Conservation (phyloP, 2,888 invertebrate species). For the Anthrax anthrax region DNA sequence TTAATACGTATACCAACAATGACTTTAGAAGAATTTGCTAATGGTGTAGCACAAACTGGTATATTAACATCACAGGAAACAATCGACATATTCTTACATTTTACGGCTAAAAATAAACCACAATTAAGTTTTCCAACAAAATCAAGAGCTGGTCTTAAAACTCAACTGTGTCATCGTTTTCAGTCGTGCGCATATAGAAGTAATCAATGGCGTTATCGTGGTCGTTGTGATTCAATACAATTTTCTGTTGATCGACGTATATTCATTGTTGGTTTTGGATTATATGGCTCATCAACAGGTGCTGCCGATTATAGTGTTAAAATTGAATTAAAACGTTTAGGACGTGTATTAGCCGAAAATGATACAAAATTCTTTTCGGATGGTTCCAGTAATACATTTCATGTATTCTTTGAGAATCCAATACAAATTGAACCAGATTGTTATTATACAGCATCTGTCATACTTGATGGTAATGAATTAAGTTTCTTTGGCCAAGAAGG, state of each 20-base stretch:
- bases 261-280: conserved; percentile 88
- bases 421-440: conserved; percentile 84
- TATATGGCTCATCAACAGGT: conserved; percentile 92
- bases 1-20: conserved; percentile 88
- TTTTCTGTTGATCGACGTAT: conserved; percentile 92
- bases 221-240: conserved; percentile 91
- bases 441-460: conserved; percentile 91
- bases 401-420: conserved; percentile 65
- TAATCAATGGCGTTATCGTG: conserved; percentile 95
- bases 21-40: conserved; percentile 87
- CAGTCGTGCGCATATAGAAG: conserved; percentile 93
- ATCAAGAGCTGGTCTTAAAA: conserved; percentile 72
- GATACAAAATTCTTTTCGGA: conserved; percentile 91
- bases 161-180: conserved; percentile 90
- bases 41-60: conserved; percentile 85
- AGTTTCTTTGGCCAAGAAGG: conserved; percentile 97
- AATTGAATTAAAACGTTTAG: conserved; percentile 82
- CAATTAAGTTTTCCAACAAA: conserved; percentile 67
- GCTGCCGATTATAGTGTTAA: conserved; percentile 90
- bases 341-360: conserved; percentile 77
- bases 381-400: conserved; percentile 91
- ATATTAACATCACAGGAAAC: conserved; percentile 86
- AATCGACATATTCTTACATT: conserved; percentile 88
- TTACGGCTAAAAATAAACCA: conserved; percentile 81
- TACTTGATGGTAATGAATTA: conserved; percentile 82